phyloP scores from a whole-genome alignment of 2,888 invertebrate species.

The Steinernema scapterisci region DNA sequence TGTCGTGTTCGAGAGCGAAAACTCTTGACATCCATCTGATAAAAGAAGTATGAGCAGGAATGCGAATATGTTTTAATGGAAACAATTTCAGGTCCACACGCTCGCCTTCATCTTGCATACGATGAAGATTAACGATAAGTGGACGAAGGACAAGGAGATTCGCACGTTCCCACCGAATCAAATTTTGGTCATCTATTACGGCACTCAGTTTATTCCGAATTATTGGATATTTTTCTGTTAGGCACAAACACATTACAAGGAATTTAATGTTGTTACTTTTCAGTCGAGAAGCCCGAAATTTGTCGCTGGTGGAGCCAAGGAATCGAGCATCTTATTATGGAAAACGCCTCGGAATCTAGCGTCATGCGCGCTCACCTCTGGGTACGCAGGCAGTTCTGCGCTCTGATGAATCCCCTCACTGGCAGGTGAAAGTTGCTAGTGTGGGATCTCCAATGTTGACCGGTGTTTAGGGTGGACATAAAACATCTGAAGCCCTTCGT shows the following conservation, averaged over 20 bases:
- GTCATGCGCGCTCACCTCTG: slow-evolving; percentile 35
- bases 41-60: slow-evolving; percentile 35
- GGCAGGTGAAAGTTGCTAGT: not conserved
- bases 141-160: slow-evolving; percentile 61
- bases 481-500: slow-evolving; percentile 67
- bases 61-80: not conserved
- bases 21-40: slow-evolving; percentile 34
- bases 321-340: slow-evolving; percentile 30
- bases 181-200: slow-evolving; percentile 62
- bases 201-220: slow-evolving; percentile 56
- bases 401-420: slow-evolving; percentile 11
- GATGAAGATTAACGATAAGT: slow-evolving; percentile 64
- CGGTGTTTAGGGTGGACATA: slow-evolving; percentile 48
- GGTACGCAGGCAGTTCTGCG: slow-evolving; percentile 38
- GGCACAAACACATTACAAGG: not conserved
- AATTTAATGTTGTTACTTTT: not conserved
- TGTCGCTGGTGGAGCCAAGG: slow-evolving; percentile 37
- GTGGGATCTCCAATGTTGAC: not conserved
- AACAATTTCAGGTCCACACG: slow-evolving; percentile 48
- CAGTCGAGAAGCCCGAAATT: slow-evolving; percentile 38
- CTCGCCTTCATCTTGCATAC: slow-evolving; percentile 57
- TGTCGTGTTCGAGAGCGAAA: not conserved
- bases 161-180: slow-evolving; percentile 54
- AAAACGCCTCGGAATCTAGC: slow-evolving; percentile 27
- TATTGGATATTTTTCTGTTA: slow-evolving; percentile 47